Evolutionary conservation across 2,797 vertebrate genomes (phyloP).

Genomic region (Crenuchus spilurus): DNA sequence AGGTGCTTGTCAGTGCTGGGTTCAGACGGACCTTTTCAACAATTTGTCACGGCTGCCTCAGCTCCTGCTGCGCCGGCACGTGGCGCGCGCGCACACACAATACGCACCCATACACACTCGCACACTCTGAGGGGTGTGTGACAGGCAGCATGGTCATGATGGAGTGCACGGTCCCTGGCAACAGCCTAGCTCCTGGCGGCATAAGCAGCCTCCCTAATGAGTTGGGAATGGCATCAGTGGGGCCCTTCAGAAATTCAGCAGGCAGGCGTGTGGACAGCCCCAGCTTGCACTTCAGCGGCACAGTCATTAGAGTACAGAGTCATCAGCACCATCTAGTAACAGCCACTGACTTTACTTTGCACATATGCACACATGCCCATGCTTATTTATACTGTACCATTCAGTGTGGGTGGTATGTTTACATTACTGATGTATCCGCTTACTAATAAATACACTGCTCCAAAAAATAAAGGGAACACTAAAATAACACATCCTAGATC

Average conservation of each 20-base stretch:
- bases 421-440: no score
- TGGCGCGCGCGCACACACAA: constrained; percentile 73
- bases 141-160: constrained; percentile 78
- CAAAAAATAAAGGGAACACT: no score
- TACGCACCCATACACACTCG: constrained; percentile 55
- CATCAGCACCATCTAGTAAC: constrained; percentile 32
- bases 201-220: constrained; percentile 83
- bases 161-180: constrained; percentile 71
- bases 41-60: constrained; percentile 91
- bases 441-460: no score
- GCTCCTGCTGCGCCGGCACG: constrained; percentile 93
- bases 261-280: constrained; percentile 53
- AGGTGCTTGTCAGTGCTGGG: constrained; percentile 89
- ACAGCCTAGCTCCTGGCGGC: constrained; percentile 79
- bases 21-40: constrained; percentile 89
- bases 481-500: no score
- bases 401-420: background rate
- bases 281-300: constrained; percentile 43
- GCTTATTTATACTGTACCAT: background rate
- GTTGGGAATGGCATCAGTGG: constrained; percentile 80
- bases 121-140: constrained; percentile 79
- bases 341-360: background rate
- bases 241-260: constrained; percentile 69
- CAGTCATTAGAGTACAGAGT: constrained; percentile 53
- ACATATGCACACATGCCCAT: constrained; percentile 6